Evolutionary conservation across 2,797 vertebrate species (phyloP), one percentile per base, ranked within the genome.

Genomic region (Neosilurus hyrtlii): DNA sequence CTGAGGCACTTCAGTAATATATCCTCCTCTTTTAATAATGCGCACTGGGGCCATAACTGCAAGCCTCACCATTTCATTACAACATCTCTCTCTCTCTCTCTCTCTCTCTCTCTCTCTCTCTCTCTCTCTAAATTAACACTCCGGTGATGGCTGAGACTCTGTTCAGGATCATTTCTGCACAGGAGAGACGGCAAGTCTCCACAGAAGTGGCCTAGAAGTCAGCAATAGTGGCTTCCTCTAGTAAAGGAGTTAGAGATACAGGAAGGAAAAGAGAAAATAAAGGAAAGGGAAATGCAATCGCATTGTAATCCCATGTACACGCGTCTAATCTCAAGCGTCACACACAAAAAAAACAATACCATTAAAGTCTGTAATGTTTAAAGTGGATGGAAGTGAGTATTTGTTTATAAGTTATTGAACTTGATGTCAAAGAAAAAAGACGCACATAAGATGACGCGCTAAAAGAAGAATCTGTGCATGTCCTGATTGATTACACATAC

Each of bases 11-110:
- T 89, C 86, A 90, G 89, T 87, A 87, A 87, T 87, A 90, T 89
- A 91, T 89, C 88, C 85, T 87, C 89, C 86, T 81, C 80, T 87
- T 87, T 88, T 89, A 90, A 90, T 89, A 90, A 90, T 89, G 89
- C 90, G 84, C 88, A 88, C 88, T 87, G 90, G 88, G 87, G 84
- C 90, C 88, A 88, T 88, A 88, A 88, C 88, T 88, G 86, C 85
- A 87, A 84, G 85, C 86, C 86, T 83, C 85, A 81, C 86, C 49
- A 86, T 89, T 92, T 91, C 86, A 90, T 90, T 91, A 88, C 86
- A 89, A 89, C 82, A 2, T 59, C 30, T 86, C 51, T 63, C 82
- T 79, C 74, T 24, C 80, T 26, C 74, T 43, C 67, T 70, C 67
- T 68, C 14, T 72, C 72, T 73, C 0, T 59, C 54, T 56, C 54